Conservation (phyloP, 2,797 vertebrate species). For the Notoglanidium macrostoma region DNA sequence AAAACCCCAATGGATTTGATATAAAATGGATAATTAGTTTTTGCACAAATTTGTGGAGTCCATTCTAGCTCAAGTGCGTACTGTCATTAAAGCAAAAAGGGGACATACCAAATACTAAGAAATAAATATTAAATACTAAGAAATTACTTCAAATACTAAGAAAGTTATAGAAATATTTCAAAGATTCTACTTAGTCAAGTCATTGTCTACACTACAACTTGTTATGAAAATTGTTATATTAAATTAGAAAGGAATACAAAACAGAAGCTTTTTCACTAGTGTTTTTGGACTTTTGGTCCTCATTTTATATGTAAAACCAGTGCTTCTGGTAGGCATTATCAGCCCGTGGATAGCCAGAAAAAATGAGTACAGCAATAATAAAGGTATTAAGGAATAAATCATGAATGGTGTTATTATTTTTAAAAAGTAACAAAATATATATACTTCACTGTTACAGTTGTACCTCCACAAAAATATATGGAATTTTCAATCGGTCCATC, state of each 20-base stretch:
- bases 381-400: background rate
- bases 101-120: too few relatives aligned
- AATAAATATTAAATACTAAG: too few relatives aligned
- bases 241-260: background rate
- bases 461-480: background rate
- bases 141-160: too few relatives aligned
- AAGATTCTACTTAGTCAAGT: background rate
- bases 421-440: background rate
- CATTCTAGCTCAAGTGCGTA: background rate
- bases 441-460: background rate
- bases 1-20: background rate
- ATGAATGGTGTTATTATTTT: background rate
- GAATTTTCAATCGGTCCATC: background rate
- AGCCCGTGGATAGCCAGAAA: background rate
- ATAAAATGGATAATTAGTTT: background rate
- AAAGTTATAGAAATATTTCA: background rate
- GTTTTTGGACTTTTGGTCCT: background rate
- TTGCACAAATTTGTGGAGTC: background rate
- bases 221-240: background rate
- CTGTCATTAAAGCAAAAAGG: background rate
- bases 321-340: background rate
- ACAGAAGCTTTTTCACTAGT: background rate
- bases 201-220: background rate
- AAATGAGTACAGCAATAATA: background rate
- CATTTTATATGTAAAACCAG: background rate